phyloP scores from a whole-genome alignment of 1,140 invertebrate genomes.

The Platorchestia sp. region DNA sequence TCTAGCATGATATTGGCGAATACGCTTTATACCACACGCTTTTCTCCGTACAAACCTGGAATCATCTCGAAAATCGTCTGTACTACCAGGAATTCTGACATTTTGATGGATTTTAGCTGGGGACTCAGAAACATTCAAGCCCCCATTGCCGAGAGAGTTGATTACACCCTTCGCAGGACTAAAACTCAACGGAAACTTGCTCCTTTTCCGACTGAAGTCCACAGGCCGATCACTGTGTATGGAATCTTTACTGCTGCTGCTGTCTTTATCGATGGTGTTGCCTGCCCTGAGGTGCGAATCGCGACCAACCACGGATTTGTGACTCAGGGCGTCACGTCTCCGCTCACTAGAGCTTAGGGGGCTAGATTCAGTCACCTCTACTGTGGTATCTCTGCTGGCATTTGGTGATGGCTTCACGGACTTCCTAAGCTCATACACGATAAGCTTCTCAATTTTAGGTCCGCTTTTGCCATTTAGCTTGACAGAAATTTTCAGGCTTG shows the following conservation, averaged over 20 bases:
- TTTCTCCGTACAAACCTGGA: neutral
- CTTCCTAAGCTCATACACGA: constrained; percentile 31
- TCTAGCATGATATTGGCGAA: constrained; percentile 9
- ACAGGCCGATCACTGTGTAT: neutral
- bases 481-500: neutral
- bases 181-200: neutral
- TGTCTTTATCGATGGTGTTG: neutral
- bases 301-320: neutral
- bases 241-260: neutral
- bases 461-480: neutral
- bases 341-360: neutral
- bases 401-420: neutral
- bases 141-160: neutral
- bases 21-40: neutral
- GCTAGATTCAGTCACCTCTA: neutral
- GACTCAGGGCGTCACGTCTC: neutral
- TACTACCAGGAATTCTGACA: neutral
- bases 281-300: neutral
- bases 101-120: neutral
- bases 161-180: neutral
- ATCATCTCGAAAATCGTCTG: constrained; percentile 38
- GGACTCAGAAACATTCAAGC: neutral
- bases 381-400: neutral
- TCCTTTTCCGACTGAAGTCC: neutral
- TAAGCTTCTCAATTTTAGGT: constrained; percentile 27